These are phyloP conservation scores for Ganaspis brasiliensis DNA, from an alignment of 2,888 invertebrate species.

Conservation along the genomic window DNA sequence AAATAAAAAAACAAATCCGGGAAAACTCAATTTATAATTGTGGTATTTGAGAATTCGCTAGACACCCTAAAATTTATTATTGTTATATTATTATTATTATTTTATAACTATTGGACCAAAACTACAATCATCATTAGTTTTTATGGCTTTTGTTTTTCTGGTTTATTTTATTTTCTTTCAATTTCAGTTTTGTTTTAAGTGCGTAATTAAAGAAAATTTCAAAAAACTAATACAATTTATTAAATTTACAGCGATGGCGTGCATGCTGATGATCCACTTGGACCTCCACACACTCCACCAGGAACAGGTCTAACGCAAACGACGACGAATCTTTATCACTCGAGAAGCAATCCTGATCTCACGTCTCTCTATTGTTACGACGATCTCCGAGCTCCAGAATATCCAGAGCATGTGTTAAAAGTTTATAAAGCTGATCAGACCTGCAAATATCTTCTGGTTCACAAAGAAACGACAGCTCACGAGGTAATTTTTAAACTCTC, in stretches of 20 bases:
- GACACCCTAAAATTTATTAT: too few species aligned
- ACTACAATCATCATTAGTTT: too few species aligned
- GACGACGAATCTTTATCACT: conserved; percentile 88
- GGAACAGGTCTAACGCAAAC: conserved; percentile 81
- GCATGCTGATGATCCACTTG: conserved; percentile 85
- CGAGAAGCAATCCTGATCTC: conserved; percentile 94
- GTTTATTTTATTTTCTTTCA: conserved; percentile 34
- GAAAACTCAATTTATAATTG: too few species aligned
- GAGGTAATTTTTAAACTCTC: conserved; percentile 79
- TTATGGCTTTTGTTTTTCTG: conserved; percentile 1
- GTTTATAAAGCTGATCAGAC: conserved; percentile 98
- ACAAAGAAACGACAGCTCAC: conserved; percentile 94
- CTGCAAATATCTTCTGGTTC: conserved; percentile 97
- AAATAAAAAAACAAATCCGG: too few species aligned
- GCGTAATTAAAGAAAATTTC: too few species aligned
- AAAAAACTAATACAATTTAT: too few species aligned
- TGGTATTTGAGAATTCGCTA: too few species aligned
- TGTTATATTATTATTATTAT: too few species aligned
- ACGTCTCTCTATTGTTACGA: conserved; percentile 90
- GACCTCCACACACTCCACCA: conserved; percentile 79
- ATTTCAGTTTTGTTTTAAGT: too few species aligned
- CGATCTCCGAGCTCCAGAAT: conserved; percentile 90
- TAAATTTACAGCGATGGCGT: conserved; percentile 82
- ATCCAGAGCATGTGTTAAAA: conserved; percentile 98
- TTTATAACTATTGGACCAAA: too few species aligned